Base-by-base conservation (phyloP, 2,888 invertebrate species). In the Tolmerus cingulatus region DNA sequence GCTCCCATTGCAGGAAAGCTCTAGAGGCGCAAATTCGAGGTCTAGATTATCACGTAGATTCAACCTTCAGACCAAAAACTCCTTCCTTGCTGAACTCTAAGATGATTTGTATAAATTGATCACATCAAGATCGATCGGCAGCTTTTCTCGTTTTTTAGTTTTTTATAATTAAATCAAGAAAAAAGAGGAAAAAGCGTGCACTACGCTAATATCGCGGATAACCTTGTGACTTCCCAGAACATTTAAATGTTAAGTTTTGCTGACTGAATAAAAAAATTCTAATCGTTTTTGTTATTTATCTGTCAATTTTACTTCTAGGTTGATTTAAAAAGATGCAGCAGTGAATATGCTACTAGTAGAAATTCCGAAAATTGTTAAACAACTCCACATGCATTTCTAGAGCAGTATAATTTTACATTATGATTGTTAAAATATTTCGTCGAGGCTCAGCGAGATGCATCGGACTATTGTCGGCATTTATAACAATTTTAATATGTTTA, bases 401-500 rank as follows among this genome's bases (percentile, higher is more conserved):
- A 74, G 23, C 19, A 14, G 16, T 14, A 40, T 34, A 74, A 51
- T 19, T 34, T 19, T 46, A 14, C 34, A 86, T 79, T 66, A 93
- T 93, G 93, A 90, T 91, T 87, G 91, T 92, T 88, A 93, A 92
- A 90, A 89, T 92, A 88, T 92, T 92, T 89, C 91, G 93, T 86
- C 91, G 93, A 87, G 92, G 93, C 74, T 92, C 92, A 66, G 92
- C 93, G 86, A 91, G 91, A 88, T 93, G 92, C 89, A 91, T 93
- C 88, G 92, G 93, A 81, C 90, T 93, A 81, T 89, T 93, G 87
- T 92, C 92, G 86, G 92, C 92, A 14, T 92, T 92, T 89, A 91
- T 93, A 85, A 92, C 92, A n/a, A 92, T 92, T 88, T 88, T 93
- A 84, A 89, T 93, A 57, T 93, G 92, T 88, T 90, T 93, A 19